Conservation (phyloP, 1,140 invertebrate genomes). For the Drosophila varians region DNA sequence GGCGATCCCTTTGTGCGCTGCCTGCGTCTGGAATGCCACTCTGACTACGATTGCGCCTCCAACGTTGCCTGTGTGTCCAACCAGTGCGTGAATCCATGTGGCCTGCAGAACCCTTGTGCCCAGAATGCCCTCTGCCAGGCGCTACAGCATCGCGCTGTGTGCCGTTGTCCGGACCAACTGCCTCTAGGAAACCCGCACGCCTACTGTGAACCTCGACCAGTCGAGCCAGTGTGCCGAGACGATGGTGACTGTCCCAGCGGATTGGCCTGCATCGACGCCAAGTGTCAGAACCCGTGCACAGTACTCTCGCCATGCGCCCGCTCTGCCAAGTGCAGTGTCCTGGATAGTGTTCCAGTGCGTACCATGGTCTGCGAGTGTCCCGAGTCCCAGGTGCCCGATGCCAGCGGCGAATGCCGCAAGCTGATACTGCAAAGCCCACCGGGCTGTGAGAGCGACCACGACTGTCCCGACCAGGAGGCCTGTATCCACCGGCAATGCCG, state of each 20-base stretch:
- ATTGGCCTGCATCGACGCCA: slow-evolving; percentile 91
- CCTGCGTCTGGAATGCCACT: slow-evolving; percentile 91
- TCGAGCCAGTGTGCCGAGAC: slow-evolving; percentile 87
- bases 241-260: slow-evolving; percentile 92
- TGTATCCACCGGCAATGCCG: slow-evolving; percentile 94
- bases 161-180: slow-evolving; percentile 90
- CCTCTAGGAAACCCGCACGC: slow-evolving; percentile 91
- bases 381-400: slow-evolving; percentile 91
- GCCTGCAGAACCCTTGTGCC: slow-evolving; percentile 87
- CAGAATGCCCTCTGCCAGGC: slow-evolving; percentile 91
- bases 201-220: slow-evolving; percentile 87
- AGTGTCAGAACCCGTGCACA: slow-evolving; percentile 91
- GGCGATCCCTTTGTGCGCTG: slow-evolving; percentile 92
- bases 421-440: slow-evolving; percentile 87
- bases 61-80: slow-evolving; percentile 89
- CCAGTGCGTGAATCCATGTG: slow-evolving; percentile 91
- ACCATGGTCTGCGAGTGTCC: slow-evolving; percentile 94
- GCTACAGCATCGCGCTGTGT: slow-evolving; percentile 89
- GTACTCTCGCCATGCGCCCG: slow-evolving; percentile 89
- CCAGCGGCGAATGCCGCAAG: slow-evolving; percentile 89
- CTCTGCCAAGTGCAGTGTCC: slow-evolving; percentile 89
- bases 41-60: slow-evolving; percentile 89
- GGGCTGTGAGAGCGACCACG: slow-evolving; percentile 90
- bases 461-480: slow-evolving; percentile 90
- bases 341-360: slow-evolving; percentile 91